Evolutionary conservation across 2,888 invertebrate species (phyloP), one percentile per base, ranked within the genome.

Genomic region (Trichogramma evanescens): DNA sequence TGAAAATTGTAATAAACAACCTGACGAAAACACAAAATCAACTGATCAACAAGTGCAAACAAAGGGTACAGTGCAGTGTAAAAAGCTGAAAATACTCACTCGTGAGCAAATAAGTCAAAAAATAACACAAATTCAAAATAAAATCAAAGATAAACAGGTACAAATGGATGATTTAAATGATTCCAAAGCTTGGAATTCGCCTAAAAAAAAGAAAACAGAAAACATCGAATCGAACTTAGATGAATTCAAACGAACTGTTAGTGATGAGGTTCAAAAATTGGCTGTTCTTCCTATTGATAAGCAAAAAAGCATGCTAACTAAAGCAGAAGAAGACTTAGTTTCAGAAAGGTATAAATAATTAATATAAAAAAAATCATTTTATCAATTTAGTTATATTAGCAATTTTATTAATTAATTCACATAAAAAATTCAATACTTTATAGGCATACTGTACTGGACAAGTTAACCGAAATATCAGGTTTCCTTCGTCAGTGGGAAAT

Each of bases 401-500:
- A 26, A 26, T 26, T 26, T 26, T 26, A 26, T 26, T 26, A 26
- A 26, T 45, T 45, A 9, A 45, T 2, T 45, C 8, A 41, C 42
- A 6, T 44, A 42, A 45, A 40, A 46, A 56, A 46, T 56, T 38
- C 26, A 44, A 13, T 51, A 50, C 39, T 6, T 56, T 58, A 9
- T 52, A 78, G 78, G 67, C 72, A 73, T 56, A 67, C 66, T n/a
- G 70, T 77, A n/a, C 61, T 78, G 51, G 72, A 74, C 38, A 74
- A 77, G 49, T 67, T 78, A n/a, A 68, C 72, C 6, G 72, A 73
- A 58, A 71, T 78, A 69, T 72, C 74, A n/a, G 68, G 68, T 8
- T 71, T 67, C 43, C 68, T 78, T 48, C 71, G 70, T n/a, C 71
- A 74, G 13, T 75, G 74, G 74, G 73, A 76, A 54, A 65, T 69